phyloP scores from a whole-genome alignment of 2,113 vertebrate species.

The Mixornis gularis region DNA sequence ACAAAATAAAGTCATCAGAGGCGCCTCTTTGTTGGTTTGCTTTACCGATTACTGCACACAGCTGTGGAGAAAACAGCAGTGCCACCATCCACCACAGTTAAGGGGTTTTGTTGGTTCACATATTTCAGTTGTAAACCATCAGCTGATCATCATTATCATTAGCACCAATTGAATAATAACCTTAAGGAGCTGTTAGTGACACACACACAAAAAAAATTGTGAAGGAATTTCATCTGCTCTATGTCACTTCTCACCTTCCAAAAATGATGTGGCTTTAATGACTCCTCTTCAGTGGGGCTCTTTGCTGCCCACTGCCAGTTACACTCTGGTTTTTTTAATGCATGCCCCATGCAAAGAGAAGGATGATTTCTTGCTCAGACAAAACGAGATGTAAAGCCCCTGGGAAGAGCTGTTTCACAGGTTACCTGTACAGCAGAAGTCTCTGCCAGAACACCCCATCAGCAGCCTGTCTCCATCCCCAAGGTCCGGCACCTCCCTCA shows the following conservation, averaged over 20 bases:
- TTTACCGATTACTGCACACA: not conserved
- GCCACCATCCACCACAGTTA: fast-evolving
- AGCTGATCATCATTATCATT: not conserved
- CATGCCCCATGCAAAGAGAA: not conserved
- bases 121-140: not conserved
- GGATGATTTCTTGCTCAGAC: not conserved
- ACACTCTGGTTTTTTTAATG: not conserved
- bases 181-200: not conserved
- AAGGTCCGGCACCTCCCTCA: not conserved
- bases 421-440: not conserved
- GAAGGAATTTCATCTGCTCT: not conserved
- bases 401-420: not conserved
- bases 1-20: not conserved
- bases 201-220: not conserved
- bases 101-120: not conserved
- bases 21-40: not conserved
- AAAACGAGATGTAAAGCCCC: not conserved
- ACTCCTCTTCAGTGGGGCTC: not conserved
- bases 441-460: not conserved
- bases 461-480: not conserved
- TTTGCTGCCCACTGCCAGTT: not conserved
- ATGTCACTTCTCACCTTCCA: not conserved
- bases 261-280: not conserved
- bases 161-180: not conserved
- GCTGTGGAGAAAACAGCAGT: not conserved